A percentile compares a stretch with the other conserved stretches of the same genome.
These are phyloP conservation scores for Platycheirus rosarum DNA, from an alignment of 2,888 invertebrate species.

Conservation along the genomic window DNA sequence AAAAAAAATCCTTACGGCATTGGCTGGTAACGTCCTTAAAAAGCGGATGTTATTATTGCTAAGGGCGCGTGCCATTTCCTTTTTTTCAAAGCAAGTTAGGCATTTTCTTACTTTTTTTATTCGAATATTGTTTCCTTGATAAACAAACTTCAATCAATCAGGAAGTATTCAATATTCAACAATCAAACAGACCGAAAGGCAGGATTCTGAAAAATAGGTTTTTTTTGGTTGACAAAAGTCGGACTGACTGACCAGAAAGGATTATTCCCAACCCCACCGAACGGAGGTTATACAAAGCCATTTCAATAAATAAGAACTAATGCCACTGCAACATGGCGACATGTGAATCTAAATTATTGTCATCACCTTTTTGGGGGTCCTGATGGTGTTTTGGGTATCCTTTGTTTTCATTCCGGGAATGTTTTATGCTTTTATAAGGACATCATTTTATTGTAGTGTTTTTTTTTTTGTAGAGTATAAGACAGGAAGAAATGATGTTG, in stretches of 20 bases:
- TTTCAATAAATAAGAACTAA: slow-evolving; percentile 73
- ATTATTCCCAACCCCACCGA: slow-evolving; percentile 24
- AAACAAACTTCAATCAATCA: slow-evolving; percentile 74
- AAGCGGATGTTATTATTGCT: slow-evolving; percentile 75
- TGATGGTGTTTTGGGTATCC: slow-evolving; percentile 53
- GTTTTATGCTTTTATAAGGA: slow-evolving; percentile 68
- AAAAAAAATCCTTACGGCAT: slow-evolving; percentile 58
- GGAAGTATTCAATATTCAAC: slow-evolving; percentile 76
- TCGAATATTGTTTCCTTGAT: slow-evolving; percentile 53
- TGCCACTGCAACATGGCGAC: slow-evolving; percentile 76
- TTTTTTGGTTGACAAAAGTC: slow-evolving; percentile 2
- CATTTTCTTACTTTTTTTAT: slow-evolving; percentile 26
- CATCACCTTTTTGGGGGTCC: slow-evolving; percentile 68
- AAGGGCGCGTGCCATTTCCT: slow-evolving; percentile 74
- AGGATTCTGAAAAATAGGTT: slow-evolving; percentile 12
- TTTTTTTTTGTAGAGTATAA: not conserved
- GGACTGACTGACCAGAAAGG: slow-evolving; percentile 37
- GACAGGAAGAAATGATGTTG: slow-evolving; percentile 1
- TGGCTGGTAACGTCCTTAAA: slow-evolving; percentile 61
- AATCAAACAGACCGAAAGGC: slow-evolving; percentile 74
- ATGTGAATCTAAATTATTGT: slow-evolving; percentile 74
- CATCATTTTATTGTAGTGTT: slow-evolving; percentile 47
- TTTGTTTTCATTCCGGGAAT: slow-evolving; percentile 51
- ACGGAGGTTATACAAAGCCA: slow-evolving; percentile 63
- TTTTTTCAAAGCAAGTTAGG: slow-evolving; percentile 40